Evolutionary conservation across 1,140 invertebrate genomes (phyloP).

Genomic region (Brachionus paranguensis): DNA sequence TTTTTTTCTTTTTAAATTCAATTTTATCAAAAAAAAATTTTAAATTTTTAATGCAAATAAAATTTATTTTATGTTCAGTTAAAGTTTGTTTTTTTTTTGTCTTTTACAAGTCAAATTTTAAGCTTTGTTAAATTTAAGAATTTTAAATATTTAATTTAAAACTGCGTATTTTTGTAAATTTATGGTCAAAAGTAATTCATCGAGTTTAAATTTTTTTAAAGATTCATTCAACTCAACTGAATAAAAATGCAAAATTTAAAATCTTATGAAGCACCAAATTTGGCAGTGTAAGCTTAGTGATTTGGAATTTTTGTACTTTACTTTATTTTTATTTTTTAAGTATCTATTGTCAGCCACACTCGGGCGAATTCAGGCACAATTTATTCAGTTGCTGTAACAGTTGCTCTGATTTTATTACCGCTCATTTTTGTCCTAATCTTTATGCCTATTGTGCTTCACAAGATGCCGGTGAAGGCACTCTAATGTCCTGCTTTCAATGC

Average conservation of each 20-base stretch:
- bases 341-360: neutral
- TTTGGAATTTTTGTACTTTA: neutral
- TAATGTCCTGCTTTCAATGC: neutral
- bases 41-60: neutral
- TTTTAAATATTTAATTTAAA: neutral
- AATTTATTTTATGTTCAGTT: neutral
- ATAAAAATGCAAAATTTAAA: neutral
- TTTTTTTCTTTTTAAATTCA: neutral
- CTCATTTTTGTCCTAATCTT: slow-evolving; percentile 8
- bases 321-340: neutral
- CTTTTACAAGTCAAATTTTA: neutral
- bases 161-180: neutral
- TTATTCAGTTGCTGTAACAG: slow-evolving; percentile 4
- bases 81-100: neutral
- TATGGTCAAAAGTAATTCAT: neutral
- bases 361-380: neutral
- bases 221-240: neutral
- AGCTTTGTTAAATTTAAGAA: neutral
- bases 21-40: neutral
- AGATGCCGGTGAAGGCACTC: slow-evolving; percentile 13
- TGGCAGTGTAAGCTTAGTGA: neutral
- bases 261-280: neutral
- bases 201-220: neutral
- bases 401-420: neutral
- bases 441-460: slow-evolving; percentile 20